These are phyloP conservation scores for Liolophura sinensis DNA, from an alignment of 1,140 invertebrate species.

Conservation along the genomic window DNA sequence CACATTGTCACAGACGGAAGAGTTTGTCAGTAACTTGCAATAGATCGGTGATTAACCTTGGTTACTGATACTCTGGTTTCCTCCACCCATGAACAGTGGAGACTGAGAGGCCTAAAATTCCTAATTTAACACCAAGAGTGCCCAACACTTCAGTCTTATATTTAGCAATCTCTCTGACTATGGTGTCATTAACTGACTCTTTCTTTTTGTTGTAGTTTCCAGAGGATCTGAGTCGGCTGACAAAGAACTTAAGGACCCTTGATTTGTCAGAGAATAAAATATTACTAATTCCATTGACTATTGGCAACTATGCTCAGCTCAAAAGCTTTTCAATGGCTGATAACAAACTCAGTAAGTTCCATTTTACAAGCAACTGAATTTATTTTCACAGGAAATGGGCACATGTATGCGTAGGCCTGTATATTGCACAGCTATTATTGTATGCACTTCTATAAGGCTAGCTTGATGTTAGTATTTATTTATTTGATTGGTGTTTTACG, in stretches of 20 bases:
- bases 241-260: conserved; percentile 77
- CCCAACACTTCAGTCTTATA: background rate
- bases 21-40: no score
- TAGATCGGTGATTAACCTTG: no score
- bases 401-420: no score
- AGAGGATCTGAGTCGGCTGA: conserved; percentile 56
- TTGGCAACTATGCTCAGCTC: conserved; percentile 77
- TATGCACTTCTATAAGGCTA: no score
- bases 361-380: no score
- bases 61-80: no score
- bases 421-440: no score
- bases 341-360: conserved; percentile 60
- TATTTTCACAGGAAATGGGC: no score
- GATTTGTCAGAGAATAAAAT: conserved; percentile 93
- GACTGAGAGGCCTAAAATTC: conserved; percentile 64
- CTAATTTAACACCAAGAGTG: background rate
- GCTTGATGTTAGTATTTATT: no score
- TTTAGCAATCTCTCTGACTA: background rate
- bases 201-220: conserved; percentile 55
- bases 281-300: conserved; percentile 71
- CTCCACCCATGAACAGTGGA: no score
- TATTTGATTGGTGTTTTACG: no score
- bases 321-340: conserved; percentile 78
- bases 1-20: no score
- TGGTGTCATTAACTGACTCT: conserved; percentile 1